These are phyloP conservation scores for Acomys russatus DNA, from an alignment of 2,797 vertebrate species.

Conservation along the genomic window DNA sequence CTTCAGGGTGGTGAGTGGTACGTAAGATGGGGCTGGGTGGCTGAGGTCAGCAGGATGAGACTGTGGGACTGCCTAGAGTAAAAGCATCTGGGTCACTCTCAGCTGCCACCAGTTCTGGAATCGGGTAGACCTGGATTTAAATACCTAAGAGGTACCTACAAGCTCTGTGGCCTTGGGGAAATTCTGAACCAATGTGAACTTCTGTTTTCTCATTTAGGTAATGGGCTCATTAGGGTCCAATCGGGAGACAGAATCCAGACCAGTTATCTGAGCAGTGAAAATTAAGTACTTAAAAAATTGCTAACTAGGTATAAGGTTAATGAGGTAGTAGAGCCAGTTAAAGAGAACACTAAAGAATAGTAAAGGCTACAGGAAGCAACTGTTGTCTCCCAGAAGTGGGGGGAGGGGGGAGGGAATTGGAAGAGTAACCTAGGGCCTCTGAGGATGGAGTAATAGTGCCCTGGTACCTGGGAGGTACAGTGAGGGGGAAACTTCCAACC, in stretches of 20 bases:
- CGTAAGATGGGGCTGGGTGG: rapidly evolving
- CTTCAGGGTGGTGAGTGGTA: background rate
- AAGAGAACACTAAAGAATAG: background rate
- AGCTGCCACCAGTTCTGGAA: background rate
- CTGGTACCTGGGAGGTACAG: no score
- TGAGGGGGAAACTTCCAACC: background rate
- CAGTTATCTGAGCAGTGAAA: background rate
- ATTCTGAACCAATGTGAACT: background rate
- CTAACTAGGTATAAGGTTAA: background rate
- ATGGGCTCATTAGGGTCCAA: background rate
- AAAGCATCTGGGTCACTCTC: background rate
- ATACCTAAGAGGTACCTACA: background rate
- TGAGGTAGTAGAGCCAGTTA: background rate
- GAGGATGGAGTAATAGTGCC: background rate
- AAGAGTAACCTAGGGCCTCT: background rate
- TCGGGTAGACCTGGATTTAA: background rate
- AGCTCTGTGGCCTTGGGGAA: background rate
- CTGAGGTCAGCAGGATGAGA: background rate
- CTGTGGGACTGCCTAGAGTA: background rate
- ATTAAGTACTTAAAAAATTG: background rate
- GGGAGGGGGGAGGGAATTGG: background rate
- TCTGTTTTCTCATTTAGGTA: constrained; percentile 14
- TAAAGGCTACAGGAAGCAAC: background rate
- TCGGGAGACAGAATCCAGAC: background rate
- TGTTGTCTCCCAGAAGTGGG: no score